phyloP scores from a whole-genome alignment of 2,797 vertebrate species.

The Poecilia velifera region DNA sequence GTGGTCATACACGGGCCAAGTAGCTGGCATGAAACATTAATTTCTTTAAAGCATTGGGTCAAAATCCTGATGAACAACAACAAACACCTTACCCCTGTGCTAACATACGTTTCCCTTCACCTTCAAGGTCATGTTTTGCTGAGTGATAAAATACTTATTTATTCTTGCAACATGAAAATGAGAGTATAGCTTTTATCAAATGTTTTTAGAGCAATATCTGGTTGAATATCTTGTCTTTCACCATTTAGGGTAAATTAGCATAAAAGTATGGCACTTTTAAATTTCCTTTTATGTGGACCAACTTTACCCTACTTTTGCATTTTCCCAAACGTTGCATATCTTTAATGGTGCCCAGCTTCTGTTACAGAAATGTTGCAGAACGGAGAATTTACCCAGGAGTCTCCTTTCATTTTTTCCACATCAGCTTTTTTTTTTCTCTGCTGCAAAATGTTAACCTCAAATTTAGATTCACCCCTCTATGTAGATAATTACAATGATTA shows the following conservation, averaged over 20 bases:
- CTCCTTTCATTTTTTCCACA: neutral
- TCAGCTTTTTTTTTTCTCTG: neutral
- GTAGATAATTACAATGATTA: constrained; percentile 16
- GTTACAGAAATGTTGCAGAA: constrained; percentile 34
- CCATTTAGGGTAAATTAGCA: neutral
- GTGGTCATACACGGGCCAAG: neutral
- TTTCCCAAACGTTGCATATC: neutral
- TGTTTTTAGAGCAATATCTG: neutral
- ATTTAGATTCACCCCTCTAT: neutral
- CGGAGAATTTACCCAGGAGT: constrained; percentile 9
- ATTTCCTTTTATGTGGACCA: neutral
- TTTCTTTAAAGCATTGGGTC: neutral
- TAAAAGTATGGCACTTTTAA: neutral
- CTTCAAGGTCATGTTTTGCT: neutral
- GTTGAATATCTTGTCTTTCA: neutral
- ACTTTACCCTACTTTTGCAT: neutral
- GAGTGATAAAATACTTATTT: neutral
- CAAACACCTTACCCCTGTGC: neutral
- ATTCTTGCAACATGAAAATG: neutral
- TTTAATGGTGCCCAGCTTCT: constrained; percentile 37
- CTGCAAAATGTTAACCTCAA: constrained; percentile 3
- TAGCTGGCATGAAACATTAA: neutral
- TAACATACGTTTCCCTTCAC: neutral
- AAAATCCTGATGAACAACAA: neutral
- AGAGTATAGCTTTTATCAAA: neutral